Conservation (phyloP, 2,797 vertebrate species). For the Leptatherina wallacei region DNA sequence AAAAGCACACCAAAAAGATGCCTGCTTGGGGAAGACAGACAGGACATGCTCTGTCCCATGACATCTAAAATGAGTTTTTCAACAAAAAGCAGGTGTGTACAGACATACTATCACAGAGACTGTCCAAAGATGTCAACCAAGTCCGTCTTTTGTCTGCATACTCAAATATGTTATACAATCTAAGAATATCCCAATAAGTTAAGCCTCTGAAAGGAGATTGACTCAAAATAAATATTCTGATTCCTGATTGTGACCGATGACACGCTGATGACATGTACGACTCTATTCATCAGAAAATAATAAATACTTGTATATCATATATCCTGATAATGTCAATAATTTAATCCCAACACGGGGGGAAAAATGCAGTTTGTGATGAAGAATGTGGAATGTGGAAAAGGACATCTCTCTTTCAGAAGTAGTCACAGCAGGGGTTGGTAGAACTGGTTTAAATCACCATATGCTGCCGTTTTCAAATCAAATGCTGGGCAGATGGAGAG, state of each 20-base stretch:
- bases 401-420: not conserved
- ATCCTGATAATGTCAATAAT: not conserved
- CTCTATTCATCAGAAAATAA: not conserved
- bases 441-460: not conserved
- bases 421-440: not conserved
- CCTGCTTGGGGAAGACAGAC: constrained; percentile 41
- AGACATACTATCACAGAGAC: constrained; percentile 8
- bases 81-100: constrained; percentile 10
- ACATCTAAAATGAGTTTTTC: constrained; percentile 39
- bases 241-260: not conserved
- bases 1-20: constrained; percentile 44
- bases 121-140: not conserved
- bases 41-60: constrained; percentile 31
- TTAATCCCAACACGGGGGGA: not conserved
- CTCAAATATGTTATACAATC: constrained; percentile 2
- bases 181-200: not conserved
- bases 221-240: not conserved
- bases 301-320: not conserved
- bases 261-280: not conserved
- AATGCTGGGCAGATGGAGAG: not conserved
- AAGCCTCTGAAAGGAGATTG: not conserved
- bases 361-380: not conserved
- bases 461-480: not conserved
- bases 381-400: not conserved
- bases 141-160: not conserved